These are phyloP conservation scores for Cladorhizidae sp. DNA, from an alignment of 37 sponge, comb jelly and placozoan genomes.

Conservation along the genomic window DNA sequence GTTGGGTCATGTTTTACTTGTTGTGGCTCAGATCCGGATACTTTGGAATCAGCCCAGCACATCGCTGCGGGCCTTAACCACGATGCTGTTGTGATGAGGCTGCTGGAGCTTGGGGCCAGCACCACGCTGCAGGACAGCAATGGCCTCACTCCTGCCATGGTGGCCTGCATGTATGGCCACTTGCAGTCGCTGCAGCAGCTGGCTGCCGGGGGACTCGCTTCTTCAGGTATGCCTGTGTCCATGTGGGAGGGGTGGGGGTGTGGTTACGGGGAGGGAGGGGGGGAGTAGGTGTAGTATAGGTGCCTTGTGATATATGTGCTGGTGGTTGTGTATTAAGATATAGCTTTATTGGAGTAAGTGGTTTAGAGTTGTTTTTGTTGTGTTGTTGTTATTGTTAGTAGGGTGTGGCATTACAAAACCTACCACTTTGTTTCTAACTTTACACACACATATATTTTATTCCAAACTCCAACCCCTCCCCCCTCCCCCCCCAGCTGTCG, in stretches of 20 bases:
- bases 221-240: conserved; percentile 22
- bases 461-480: not conserved
- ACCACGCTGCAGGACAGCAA: conserved; percentile 38
- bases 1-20: too few relatives aligned
- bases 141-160: conserved; percentile 86
- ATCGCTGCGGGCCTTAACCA: conserved; percentile 78
- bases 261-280: too few relatives aligned
- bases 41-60: conserved; percentile 80
- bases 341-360: not conserved
- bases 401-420: not conserved
- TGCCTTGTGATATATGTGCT: not conserved
- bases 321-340: too few relatives aligned
- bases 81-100: conserved; percentile 50
- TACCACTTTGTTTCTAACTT: not conserved
- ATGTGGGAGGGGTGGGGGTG: too few relatives aligned
- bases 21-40: conserved; percentile 69
- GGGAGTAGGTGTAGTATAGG: not conserved
- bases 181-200: conserved; percentile 78
- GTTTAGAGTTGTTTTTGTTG: not conserved
- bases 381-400: not conserved
- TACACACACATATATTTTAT: not conserved
- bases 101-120: conserved; percentile 77
- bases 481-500: conserved; percentile 47
- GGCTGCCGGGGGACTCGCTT: conserved; percentile 53
- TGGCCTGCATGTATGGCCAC: conserved; percentile 85